Percentiles rank a stretch among this genome's conserved stretches.
Conservation (phyloP, 2,797 vertebrate genomes). For the Phalanger gymnotis region DNA sequence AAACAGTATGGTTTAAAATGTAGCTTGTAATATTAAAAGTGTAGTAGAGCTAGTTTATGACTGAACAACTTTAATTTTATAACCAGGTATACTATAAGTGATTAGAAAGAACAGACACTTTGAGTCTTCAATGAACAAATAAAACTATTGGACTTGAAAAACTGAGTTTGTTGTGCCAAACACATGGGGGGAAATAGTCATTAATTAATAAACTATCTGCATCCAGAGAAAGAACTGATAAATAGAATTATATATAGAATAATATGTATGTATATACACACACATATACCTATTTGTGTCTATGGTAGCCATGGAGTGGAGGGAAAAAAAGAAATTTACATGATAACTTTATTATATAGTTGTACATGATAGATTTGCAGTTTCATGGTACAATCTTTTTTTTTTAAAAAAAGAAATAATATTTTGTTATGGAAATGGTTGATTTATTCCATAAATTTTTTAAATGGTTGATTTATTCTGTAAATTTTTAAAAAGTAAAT, state of each 20-base stretch:
- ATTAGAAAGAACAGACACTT: constrained; percentile 52
- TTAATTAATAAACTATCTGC: background rate
- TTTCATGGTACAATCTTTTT: background rate
- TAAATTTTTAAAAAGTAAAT: no score
- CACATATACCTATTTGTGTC: no score
- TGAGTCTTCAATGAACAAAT: constrained; percentile 41
- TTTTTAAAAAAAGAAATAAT: no score
- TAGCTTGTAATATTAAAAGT: constrained; percentile 66
- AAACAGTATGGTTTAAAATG: constrained; percentile 60
- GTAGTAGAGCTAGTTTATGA: constrained; percentile 67
- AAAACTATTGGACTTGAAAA: constrained; percentile 36
- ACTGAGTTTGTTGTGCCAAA: background rate
- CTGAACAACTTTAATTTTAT: constrained; percentile 68
- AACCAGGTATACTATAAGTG: constrained; percentile 45
- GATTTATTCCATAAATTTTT: no score
- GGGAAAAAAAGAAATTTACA: background rate
- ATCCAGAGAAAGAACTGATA: background rate
- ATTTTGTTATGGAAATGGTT: no score
- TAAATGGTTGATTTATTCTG: no score
- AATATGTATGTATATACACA: no score
- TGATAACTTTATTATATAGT: background rate
- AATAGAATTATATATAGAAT: no score
- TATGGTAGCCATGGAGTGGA: no score
- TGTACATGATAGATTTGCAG: background rate
- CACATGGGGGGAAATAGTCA: background rate